Evolutionary conservation across 2,797 vertebrate genomes (phyloP).

Genomic region (Peromyscus melanophrys): DNA sequence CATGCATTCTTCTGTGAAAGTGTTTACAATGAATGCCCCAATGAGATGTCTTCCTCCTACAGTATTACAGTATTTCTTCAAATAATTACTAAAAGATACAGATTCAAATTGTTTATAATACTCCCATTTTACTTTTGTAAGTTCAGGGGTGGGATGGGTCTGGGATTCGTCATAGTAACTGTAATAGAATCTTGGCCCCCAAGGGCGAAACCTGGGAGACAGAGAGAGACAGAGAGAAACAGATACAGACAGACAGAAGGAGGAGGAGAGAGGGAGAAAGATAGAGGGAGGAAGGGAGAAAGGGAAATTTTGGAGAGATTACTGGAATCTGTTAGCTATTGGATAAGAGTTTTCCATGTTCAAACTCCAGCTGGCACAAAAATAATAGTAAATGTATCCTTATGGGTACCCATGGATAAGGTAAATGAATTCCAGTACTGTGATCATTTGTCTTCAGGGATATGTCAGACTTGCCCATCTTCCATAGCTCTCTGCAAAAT

Average conservation of each 20-base stretch:
- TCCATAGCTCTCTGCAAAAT: not conserved
- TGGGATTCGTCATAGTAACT: not conserved
- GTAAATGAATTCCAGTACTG: not conserved
- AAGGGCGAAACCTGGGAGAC: not conserved
- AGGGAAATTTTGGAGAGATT: not conserved
- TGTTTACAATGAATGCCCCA: conserved; percentile 98
- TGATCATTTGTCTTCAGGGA: not conserved
- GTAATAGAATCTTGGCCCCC: not conserved
- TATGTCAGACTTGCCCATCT: not conserved
- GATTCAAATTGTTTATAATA: conserved; percentile 99
- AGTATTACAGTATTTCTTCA: conserved; percentile 99
- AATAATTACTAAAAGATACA: conserved; percentile 99
- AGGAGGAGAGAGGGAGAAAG: too few relatives aligned
- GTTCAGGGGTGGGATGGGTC: not conserved
- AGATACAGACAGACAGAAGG: too few relatives aligned
- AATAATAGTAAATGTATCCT: not conserved
- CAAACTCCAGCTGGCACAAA: not conserved
- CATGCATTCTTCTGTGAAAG: conserved; percentile 97
- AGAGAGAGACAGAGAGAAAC: too few relatives aligned
- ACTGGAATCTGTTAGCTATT: not conserved
- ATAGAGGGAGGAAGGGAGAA: too few relatives aligned
- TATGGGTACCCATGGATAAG: too few relatives aligned
- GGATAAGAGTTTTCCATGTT: not conserved
- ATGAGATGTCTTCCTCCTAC: conserved; percentile 99
- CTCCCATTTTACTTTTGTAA: conserved; percentile 88